phyloP scores from a whole-genome alignment of 2,888 invertebrate species.

The Sphaerophoria taeniata region DNA sequence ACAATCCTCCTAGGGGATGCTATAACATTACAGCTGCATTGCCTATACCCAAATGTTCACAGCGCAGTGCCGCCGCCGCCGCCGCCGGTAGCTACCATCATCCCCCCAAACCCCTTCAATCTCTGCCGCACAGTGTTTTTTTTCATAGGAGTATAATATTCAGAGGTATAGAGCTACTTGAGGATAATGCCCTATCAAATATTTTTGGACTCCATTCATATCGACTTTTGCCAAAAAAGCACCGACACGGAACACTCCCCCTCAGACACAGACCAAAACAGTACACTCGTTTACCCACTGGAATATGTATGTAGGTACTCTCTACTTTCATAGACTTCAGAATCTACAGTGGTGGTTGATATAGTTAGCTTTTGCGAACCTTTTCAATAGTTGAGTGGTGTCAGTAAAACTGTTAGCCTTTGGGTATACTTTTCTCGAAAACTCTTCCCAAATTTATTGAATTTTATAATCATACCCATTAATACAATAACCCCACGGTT shows the following conservation, averaged over 20 bases:
- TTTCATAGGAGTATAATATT: constrained; percentile 29
- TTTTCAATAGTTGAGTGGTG: too few species aligned
- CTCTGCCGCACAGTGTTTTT: background rate
- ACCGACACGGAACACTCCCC: constrained; percentile 64
- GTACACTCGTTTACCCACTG: constrained; percentile 21
- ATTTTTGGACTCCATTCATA: constrained; percentile 73
- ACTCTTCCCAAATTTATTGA: too few species aligned
- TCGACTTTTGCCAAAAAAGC: constrained; percentile 68
- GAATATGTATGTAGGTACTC: background rate
- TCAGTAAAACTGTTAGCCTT: too few species aligned
- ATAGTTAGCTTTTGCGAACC: background rate
- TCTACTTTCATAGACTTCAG: constrained; percentile 7
- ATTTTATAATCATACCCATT: too few species aligned
- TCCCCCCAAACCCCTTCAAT: background rate
- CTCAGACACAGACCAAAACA: constrained; percentile 25
- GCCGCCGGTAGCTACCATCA: background rate
- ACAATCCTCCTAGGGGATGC: constrained; percentile 4
- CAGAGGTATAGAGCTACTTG: constrained; percentile 50
- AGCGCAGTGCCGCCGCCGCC: background rate
- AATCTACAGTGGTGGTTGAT: background rate
- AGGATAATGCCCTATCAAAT: constrained; percentile 73
- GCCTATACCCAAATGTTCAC: constrained; percentile 5
- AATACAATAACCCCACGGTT: too few species aligned
- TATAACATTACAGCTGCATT: constrained; percentile 31
- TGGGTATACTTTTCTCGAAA: too few species aligned